Evolutionary conservation across 2,888 invertebrate genomes (phyloP), one percentile per base, ranked within the genome.

Genomic region (Lepetodrilus schrolli): DNA sequence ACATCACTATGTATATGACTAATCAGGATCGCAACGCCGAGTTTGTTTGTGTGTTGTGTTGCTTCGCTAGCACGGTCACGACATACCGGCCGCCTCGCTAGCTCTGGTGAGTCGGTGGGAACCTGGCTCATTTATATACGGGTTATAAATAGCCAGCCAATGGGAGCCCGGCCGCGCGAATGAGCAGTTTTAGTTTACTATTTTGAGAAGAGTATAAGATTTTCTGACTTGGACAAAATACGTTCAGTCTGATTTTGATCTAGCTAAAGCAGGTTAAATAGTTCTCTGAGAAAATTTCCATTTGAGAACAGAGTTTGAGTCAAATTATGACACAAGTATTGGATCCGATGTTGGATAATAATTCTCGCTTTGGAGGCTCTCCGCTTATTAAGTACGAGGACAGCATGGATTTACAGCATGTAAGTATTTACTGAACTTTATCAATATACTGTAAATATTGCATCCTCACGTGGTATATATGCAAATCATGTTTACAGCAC

Each of bases 361-460:
- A 47, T n/a, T 21, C 73, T 2, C 74, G 70, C n/a, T 68, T 77
- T n/a, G 66, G 47, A n/a, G 58, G 23, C 7, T 58, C 51, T n/a
- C 30, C 69, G 10, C 71, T 76, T 48, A 70, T 74, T n/a, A 80
- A 78, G 58, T 80, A 75, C 47, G 77, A 78, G 66, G 80, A 80
- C 30, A 69, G 71, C 20, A 78, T 77, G 78, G 83, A 81, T 8
- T 70, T 80, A 70, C 80, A 83, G 58, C 77, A 79, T 66, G 83
- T 83, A 77, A 81, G 82, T 83, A 78, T 34, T 38, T n/a, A n/a
- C n/a, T n/a, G n/a, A n/a, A 50, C 30, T 69, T 47, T 65, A 34
- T 66, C 26, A 51, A 36, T 58, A 37, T 47, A 21, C 26, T 70
- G 37, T 38, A 13, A 65, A 36, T 66, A 21, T 70, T 73, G 68